Percentiles rank a stretch among this genome's conserved stretches.
phyloP scores from a whole-genome alignment of 2,888 invertebrate genomes.

The Glomeris marginata region DNA sequence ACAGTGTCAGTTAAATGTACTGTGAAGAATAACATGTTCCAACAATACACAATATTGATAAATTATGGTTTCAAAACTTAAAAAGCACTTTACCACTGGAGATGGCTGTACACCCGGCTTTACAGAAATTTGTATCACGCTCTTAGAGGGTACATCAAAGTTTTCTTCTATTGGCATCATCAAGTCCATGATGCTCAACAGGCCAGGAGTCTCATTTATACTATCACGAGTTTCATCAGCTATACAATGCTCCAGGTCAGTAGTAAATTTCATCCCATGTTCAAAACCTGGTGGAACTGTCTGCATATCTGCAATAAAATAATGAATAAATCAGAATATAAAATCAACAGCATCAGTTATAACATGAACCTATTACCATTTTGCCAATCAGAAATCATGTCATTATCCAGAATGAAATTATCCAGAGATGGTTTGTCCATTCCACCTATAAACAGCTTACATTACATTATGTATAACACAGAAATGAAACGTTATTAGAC shows the following conservation, averaged over 20 bases:
- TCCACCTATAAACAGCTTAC: conserved; percentile 24
- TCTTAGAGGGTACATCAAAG: no score
- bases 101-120: no score
- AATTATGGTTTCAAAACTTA: background rate
- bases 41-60: conserved; percentile 24
- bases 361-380: conserved; percentile 16
- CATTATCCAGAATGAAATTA: conserved; percentile 1
- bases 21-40: conserved; percentile 54
- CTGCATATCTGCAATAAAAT: conserved; percentile 35
- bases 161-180: no score
- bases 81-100: no score
- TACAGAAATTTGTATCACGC: no score
- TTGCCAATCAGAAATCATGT: background rate
- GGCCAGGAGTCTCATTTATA: no score
- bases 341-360: background rate
- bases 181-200: no score
- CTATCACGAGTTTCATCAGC: background rate
- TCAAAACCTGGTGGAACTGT: conserved; percentile 52
- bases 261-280: conserved; percentile 29
- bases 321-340: conserved; percentile 1
- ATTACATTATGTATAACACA: background rate
- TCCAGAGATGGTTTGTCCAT: conserved; percentile 25
- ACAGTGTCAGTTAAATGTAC: conserved; percentile 23
- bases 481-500: conserved; percentile 36
- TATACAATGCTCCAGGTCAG: conserved; percentile 31